Base-by-base conservation (phyloP, 2,888 invertebrate genomes). In the Callimorpha dominula region DNA sequence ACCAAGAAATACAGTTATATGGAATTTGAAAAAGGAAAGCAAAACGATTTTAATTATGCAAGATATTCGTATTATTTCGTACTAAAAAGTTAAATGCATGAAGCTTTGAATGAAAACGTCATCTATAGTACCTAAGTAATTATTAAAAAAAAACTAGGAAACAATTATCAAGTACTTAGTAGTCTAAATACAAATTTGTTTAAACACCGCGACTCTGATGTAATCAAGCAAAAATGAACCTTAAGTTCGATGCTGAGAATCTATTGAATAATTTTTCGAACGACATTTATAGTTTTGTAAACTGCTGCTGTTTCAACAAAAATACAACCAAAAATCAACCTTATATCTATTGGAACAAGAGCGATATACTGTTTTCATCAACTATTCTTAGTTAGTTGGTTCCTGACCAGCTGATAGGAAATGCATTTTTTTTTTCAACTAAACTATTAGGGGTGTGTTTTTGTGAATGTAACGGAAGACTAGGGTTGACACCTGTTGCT, bases 381-480 rank as follows among this genome's bases (percentile, higher is more conserved):
- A 65, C 14, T 20, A 42, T 42, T 65, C 17, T 65, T 8, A 63
- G 46, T 68, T 74, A 20, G 31, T 74, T 75, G 68, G 71, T 74
- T 79, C 72, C 40, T 4, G 50, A 81, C 73, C 85, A 86, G 86
- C 88, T 87, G 86, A 86, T 88, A 76, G 79, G 75, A 81, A 83
- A 84, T 83, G 78, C 66, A 79, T 74, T 73, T 73, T 79, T 81
- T 81, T 82, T 83, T 86, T 83, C 80, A 78, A 78, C 46, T 60
- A 67, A 66, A 74, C 68, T 77, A 69, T 71, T 81, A 78, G 81
- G 83, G 85, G 83, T 84, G 78, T 80, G 83, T 85, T 86, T 85
- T 85, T 85, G 62, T 81, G 79, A 71, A 71, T 76, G 77, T 88
- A 89, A 89, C 88, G 87, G 87, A 85, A 86, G 82, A 81, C 70